Percentiles rank a stretch among this genome's conserved stretches.
Evolutionary conservation across 2,113 vertebrate genomes (phyloP).

Genomic region (Pithys albifrons): DNA sequence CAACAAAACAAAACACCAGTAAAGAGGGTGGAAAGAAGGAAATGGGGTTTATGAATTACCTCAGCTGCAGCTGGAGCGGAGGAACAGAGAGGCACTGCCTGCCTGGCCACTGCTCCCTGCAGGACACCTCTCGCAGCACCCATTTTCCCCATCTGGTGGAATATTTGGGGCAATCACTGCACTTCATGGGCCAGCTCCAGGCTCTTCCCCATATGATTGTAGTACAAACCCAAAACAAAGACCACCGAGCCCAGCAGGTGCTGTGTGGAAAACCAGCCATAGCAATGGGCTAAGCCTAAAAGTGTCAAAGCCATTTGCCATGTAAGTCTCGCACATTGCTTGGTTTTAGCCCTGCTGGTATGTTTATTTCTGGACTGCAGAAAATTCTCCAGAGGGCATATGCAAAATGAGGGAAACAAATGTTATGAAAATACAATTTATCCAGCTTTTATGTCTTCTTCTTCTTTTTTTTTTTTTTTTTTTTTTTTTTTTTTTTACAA

Average conservation of each 20-base stretch:
- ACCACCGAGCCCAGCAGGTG: background rate
- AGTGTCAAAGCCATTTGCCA: background rate
- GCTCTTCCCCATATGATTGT: background rate
- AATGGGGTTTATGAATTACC: background rate
- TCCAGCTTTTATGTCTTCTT: background rate
- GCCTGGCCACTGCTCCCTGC: accelerated
- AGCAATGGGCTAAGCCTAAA: background rate
- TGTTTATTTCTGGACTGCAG: background rate
- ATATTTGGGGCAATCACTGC: background rate
- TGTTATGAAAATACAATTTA: background rate
- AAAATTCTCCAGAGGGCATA: background rate
- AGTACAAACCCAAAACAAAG: background rate
- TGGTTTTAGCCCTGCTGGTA: background rate
- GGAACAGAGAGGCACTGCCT: background rate
- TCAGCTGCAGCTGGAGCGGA: background rate
- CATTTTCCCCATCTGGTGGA: accelerated
- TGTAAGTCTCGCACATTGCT: background rate
- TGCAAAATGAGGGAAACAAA: background rate
- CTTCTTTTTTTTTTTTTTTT: no score
- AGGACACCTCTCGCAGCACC: background rate
- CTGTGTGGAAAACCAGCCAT: background rate
- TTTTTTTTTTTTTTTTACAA: background rate
- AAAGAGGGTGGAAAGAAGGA: background rate
- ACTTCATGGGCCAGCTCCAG: background rate
- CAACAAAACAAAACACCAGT: background rate